Evolutionary conservation across 2,888 invertebrate genomes (phyloP), one percentile per base, ranked within the genome.

Genomic region (Andrena fulva): DNA sequence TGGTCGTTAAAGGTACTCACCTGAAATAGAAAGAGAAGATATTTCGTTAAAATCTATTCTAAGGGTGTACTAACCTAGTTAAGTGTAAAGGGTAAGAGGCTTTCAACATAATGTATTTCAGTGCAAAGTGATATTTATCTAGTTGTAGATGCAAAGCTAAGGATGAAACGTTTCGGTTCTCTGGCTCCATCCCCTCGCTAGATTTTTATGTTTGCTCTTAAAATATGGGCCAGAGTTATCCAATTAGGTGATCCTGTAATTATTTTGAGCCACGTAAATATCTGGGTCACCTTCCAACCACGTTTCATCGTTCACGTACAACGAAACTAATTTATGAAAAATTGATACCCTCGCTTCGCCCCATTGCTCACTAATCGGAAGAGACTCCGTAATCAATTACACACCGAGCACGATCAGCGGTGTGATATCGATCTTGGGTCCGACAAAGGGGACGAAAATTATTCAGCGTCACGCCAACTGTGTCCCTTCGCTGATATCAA

Each of bases 1-100:
- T 69, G 8, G 50, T 35, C 54, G n/a, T 12, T 54, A 74, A 54
- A 35, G 66, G 68, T 90, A 90, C 90, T 90, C 89, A 89, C 90
- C 89, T 90, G 89, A 72, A 90, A 90, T 87, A 85, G 24, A 81
- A 87, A 76, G 70, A 68, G 27, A 56, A 69, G 24, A 64, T 20
- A 27, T 8, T 27, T 48, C 2, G 42, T 72, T 63, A 70, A 2
- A 0, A 33, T 35, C 2, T 35, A 12, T 1, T 60, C 20, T 24
- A 31, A 20, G 20, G 5, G 68, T 35, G 5, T 24, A 12, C 12
- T 16, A 7, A 31, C 60, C 60, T 29, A 60, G 31, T 60, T 60
- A 60, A 10, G 27, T 3, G 59, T 7, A 29, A 31, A n/a, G 60
- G 7, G 29, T 29, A 6, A n/a, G 31, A 60, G 2, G 20, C n/a